These are phyloP conservation scores for Aleiodes sp. DNA, from an alignment of 1,140 invertebrate genomes.

Conservation along the genomic window DNA sequence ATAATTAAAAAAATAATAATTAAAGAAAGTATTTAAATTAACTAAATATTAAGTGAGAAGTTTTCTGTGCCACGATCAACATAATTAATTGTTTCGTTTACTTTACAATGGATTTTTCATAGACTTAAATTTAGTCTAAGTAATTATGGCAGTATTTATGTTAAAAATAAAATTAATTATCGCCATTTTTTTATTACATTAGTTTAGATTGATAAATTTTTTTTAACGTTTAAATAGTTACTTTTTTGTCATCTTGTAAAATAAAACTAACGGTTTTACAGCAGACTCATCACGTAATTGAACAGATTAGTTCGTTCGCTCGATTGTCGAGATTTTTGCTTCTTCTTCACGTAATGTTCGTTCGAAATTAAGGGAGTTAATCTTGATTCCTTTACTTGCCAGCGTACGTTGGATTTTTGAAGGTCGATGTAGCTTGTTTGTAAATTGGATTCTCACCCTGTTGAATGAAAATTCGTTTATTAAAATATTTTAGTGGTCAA, in stretches of 20 bases:
- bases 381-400: conserved; percentile 68
- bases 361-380: neutral
- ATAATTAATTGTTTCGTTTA: neutral
- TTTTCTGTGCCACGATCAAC: neutral
- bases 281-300: neutral
- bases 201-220: conserved; percentile 13
- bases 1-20: too few species aligned
- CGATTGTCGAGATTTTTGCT: neutral
- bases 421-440: conserved; percentile 98
- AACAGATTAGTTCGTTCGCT: neutral
- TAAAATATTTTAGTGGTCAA: conserved; percentile 21
- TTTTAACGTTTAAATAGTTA: conserved; percentile 3
- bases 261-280: neutral
- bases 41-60: conserved; percentile 5
- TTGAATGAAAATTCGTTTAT: conserved; percentile 53
- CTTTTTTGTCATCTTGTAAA: neutral
- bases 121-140: neutral
- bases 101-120: neutral
- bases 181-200: neutral
- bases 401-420: conserved; percentile 97
- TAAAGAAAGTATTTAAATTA: too few species aligned
- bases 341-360: neutral
- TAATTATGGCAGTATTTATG: conserved; percentile 6
- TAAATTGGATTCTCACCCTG: conserved; percentile 99
- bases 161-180: neutral